Percentiles rank a stretch among this genome's conserved stretches.
Conservation (phyloP, 2,797 vertebrate genomes). For the Triplophysa yarkandensis region DNA sequence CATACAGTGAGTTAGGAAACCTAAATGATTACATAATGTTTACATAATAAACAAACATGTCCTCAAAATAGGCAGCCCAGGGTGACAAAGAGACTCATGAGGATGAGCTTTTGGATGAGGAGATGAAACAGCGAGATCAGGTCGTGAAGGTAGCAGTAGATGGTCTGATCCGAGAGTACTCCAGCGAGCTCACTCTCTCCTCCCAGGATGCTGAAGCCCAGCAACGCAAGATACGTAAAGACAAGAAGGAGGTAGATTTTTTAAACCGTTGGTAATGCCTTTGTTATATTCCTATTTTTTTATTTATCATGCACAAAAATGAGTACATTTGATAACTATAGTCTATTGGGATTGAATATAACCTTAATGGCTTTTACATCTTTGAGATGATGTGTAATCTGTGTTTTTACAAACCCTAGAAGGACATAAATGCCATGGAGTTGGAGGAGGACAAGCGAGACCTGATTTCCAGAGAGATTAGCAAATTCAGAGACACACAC, state of each 20-base stretch:
- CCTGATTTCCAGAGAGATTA: conserved; percentile 99
- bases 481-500: conserved; percentile 99
- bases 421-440: conserved; percentile 99
- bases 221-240: conserved; percentile 94
- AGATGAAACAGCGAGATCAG: conserved; percentile 93
- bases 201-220: conserved; percentile 93
- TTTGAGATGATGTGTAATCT: no score
- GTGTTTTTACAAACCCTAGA: conserved; percentile 68
- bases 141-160: conserved; percentile 94
- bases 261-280: neutral
- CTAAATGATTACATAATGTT: no score
- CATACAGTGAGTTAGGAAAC: no score
- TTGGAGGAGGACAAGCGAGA: conserved; percentile 99
- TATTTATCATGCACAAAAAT: no score
- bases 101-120: conserved; percentile 91
- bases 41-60: neutral
- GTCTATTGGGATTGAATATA: neutral
- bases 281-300: no score
- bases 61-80: conserved; percentile 51
- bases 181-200: conserved; percentile 93
- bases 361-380: no score
- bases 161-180: conserved; percentile 93
- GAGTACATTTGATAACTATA: no score
- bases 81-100: conserved; percentile 73
- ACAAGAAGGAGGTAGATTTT: conserved; percentile 93